These are phyloP conservation scores for Patiria miniata DNA, from an alignment of 35 echinoderm and acorn worm genomes.

Conservation along the genomic window DNA sequence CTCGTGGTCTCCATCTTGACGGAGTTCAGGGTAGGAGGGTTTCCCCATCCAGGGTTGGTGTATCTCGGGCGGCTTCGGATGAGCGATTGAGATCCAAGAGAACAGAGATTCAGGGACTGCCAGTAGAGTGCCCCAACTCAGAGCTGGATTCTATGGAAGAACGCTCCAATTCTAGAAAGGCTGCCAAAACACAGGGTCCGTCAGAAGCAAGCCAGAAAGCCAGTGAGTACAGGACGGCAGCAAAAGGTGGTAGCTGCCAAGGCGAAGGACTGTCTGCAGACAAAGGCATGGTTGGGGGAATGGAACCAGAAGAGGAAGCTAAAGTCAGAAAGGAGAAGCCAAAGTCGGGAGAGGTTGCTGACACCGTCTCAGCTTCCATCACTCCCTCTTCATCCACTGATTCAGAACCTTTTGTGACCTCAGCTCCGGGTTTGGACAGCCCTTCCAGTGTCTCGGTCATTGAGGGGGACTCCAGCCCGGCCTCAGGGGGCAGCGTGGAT, in stretches of 20 bases:
- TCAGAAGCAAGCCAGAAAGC: too few species aligned
- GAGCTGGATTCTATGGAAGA: not conserved
- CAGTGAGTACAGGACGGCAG: too few species aligned
- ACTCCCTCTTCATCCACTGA: not conserved
- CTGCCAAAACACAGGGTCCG: too few species aligned
- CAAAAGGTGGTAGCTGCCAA: too few species aligned
- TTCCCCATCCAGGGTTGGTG: not conserved
- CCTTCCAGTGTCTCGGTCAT: conserved; percentile 7
- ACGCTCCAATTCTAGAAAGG: too few species aligned
- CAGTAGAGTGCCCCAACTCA: not conserved
- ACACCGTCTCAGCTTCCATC: not conserved
- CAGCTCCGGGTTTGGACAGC: not conserved
- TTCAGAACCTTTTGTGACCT: not conserved
- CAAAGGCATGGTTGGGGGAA: not conserved
- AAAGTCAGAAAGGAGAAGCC: not conserved
- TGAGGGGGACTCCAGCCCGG: not conserved
- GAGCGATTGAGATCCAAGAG: not conserved
- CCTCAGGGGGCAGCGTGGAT: not conserved
- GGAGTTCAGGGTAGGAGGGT: too few species aligned
- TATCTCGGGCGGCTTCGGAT: not conserved
- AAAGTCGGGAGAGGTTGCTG: not conserved
- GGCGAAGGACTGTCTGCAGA: not conserved
- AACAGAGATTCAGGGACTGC: not conserved
- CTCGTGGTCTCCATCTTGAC: not conserved
- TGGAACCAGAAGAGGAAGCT: not conserved